Evolutionary conservation across 2,113 vertebrate species (phyloP).

Genomic region (Microtus pennsylvanicus): DNA sequence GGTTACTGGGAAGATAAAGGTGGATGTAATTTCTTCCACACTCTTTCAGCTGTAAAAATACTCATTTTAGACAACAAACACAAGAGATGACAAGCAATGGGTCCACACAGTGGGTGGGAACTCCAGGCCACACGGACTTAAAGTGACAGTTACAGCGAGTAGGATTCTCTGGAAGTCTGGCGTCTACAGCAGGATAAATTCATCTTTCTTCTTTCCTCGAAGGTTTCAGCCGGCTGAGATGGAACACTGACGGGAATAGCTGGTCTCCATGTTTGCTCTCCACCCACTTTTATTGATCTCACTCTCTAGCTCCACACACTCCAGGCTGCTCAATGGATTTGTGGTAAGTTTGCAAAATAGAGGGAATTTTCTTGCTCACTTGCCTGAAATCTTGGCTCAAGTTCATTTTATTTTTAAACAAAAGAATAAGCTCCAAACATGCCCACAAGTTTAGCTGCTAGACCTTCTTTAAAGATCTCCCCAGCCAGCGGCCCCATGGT

Average conservation of each 20-base stretch:
- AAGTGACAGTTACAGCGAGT: neutral
- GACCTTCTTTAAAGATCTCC: slow-evolving; percentile 76
- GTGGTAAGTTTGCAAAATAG: slow-evolving; percentile 80
- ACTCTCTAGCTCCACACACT: slow-evolving; percentile 87
- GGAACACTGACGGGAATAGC: slow-evolving; percentile 93
- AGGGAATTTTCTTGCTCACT: slow-evolving; percentile 74
- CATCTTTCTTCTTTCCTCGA: slow-evolving; percentile 50
- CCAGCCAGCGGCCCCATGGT: slow-evolving; percentile 51
- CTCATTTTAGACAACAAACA: neutral
- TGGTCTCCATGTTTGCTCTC: slow-evolving; percentile 86
- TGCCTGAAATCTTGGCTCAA: slow-evolving; percentile 81
- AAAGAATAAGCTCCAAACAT: slow-evolving; percentile 67
- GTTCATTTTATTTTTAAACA: slow-evolving; percentile 77
- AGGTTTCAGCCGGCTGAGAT: slow-evolving; percentile 95
- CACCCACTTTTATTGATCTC: slow-evolving; percentile 74
- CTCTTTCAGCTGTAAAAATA: slow-evolving; percentile 43
- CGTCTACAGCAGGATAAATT: neutral
- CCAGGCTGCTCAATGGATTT: slow-evolving; percentile 93
- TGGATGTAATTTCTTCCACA: neutral
- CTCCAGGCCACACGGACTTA: neutral
- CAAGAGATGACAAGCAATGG: neutral
- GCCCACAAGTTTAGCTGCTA: slow-evolving; percentile 63
- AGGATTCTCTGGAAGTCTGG: neutral
- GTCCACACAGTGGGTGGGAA: neutral
- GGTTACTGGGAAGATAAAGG: neutral